Evolutionary conservation across 2,113 vertebrate species (phyloP).

Genomic region (Cyprinodon tularosa): DNA sequence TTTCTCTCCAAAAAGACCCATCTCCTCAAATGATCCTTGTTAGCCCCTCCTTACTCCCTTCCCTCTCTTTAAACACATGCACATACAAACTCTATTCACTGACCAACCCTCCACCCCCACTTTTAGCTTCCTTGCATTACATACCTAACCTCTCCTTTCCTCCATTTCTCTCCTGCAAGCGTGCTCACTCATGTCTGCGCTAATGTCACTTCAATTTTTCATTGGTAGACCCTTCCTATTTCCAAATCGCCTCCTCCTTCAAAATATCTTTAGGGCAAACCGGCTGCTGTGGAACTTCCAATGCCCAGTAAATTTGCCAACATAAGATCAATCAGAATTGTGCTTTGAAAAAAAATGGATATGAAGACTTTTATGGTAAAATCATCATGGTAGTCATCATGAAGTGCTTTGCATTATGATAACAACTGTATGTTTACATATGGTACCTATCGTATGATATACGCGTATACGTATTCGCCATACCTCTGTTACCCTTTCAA

Average conservation of each 20-base stretch:
- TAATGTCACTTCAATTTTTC: conserved; percentile 78
- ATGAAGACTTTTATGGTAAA: neutral
- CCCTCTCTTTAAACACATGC: conserved; percentile 17
- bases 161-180: conserved; percentile 54
- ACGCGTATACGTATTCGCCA: neutral
- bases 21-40: conserved; percentile 67
- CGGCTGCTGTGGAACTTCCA: conserved; percentile 22
- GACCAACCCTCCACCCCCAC: conserved; percentile 53
- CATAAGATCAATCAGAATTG: neutral
- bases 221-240: conserved; percentile 64
- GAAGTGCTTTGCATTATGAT: too few species aligned
- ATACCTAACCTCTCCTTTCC: conserved; percentile 64
- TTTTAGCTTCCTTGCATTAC: conserved; percentile 37
- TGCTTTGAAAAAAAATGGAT: neutral
- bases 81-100: conserved; percentile 55
- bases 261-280: conserved; percentile 43
- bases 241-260: conserved; percentile 34
- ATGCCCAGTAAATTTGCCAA: neutral
- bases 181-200: conserved; percentile 70
- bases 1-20: conserved; percentile 47
- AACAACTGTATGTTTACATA: too few species aligned
- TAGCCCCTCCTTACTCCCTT: conserved; percentile 54
- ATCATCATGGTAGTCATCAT: too few species aligned
- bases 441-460: too few species aligned
- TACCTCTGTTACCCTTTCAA: neutral